Conservation (phyloP, 2,888 invertebrate species). For the Caenorhabditis sp. region DNA sequence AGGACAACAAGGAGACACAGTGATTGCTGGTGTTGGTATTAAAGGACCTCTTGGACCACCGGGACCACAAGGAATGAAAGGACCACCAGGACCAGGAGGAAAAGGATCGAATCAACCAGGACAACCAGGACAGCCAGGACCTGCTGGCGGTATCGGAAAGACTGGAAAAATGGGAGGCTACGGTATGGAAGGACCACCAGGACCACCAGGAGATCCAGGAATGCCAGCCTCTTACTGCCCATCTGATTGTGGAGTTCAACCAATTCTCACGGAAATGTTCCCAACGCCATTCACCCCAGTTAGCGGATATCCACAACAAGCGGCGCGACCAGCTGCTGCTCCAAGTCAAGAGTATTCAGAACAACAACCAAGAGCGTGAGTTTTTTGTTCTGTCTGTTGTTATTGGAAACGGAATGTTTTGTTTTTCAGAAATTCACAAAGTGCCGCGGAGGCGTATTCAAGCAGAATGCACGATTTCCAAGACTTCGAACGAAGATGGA, state of each 20-base stretch:
- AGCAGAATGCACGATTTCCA: conserved; percentile 45
- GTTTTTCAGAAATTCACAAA: conserved; percentile 2
- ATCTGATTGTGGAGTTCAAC: conserved; percentile 65
- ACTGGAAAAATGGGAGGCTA: conserved; percentile 54
- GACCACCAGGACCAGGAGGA: conserved; percentile 59
- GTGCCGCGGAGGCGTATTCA: conserved; percentile 31
- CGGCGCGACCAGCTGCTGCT: background rate
- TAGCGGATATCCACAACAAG: conserved; percentile 19
- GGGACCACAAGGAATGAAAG: conserved; percentile 60
- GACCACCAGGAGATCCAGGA: conserved; percentile 68
- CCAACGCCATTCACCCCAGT: conserved; percentile 44
- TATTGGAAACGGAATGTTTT: background rate
- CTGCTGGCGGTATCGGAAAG: conserved; percentile 57
- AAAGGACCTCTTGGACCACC: conserved; percentile 65
- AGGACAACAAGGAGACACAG: conserved; percentile 60
- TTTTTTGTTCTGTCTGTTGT: background rate
- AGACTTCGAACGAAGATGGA: conserved; percentile 45
- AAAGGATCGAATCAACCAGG: conserved; percentile 53
- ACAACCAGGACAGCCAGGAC: conserved; percentile 60
- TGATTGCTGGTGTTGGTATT: conserved; percentile 65
- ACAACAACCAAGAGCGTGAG: conserved; percentile 4
- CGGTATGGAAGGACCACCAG: conserved; percentile 62
- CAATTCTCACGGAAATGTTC: conserved; percentile 59
- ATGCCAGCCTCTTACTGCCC: conserved; percentile 65
- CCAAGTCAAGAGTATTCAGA: conserved; percentile 5